Evolutionary conservation across 2,888 invertebrate genomes (phyloP), one percentile per base, ranked within the genome.

Genomic region (Phragmatobia fuliginosa): DNA sequence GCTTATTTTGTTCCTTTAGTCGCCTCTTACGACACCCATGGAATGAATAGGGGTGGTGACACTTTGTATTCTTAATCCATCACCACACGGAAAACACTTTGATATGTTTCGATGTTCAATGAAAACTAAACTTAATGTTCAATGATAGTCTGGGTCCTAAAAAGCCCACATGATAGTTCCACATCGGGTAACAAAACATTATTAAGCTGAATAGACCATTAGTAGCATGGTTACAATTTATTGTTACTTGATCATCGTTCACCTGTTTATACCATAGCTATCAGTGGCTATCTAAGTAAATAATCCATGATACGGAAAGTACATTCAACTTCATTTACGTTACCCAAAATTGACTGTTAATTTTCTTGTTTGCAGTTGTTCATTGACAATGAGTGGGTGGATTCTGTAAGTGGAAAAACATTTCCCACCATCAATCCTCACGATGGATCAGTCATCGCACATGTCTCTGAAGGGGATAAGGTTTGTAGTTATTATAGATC

Each of bases 381-480:
- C 79, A 92, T 92, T 58, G 87, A 92, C 83, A 92, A 92, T 70
- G 83, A 92, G 73, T 93, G 93, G 92, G 96, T 97, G 69, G 96
- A 98, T 85, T 96, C 99, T 0, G 95, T 94, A 21, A 97, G 97
- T 80, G 97, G 97, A 4, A 98, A 98, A 88, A 98, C 96, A 1
- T 99, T 99, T 89, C 93, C 97, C 25, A 97, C 97, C 0, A 87
- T 96, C 72, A 97, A 97, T 89, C 99, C 99, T 28, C 93, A 97
- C 11, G 96, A 66, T n/a, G 66, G 36, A 59, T 95, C 96, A 79
- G 96, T 96, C 73, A 97, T 98, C 71, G 94, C 96, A 32, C 95
- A 97, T 83, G 96, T 98, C 25, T 96, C 97, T 56, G 98, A 98
- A 93, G 98, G 97, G 64, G 97, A 97, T 31, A 97, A 97, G 96